Conservation (phyloP, 2,113 vertebrate genomes). For the Malurus melanocephalus region DNA sequence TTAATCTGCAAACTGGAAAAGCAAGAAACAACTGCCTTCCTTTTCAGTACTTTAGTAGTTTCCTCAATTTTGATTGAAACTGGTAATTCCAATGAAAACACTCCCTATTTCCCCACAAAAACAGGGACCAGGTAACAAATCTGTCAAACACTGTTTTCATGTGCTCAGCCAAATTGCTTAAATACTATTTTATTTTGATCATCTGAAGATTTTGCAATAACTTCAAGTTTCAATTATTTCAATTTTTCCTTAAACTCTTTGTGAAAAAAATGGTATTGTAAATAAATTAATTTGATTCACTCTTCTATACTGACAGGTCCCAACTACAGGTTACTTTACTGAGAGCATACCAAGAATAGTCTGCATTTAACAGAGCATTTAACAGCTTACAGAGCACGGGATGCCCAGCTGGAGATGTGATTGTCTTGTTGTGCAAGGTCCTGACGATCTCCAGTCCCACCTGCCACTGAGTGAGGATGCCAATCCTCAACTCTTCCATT, state of each 20-base stretch:
- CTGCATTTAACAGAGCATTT: background rate
- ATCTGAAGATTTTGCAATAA: background rate
- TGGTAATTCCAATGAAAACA: background rate
- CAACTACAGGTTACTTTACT: background rate
- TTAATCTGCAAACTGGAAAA: background rate
- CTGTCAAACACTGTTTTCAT: background rate
- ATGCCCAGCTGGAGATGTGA: no score
- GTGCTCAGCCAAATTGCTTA: background rate
- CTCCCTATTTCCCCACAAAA: background rate
- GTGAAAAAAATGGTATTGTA: background rate
- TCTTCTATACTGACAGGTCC: background rate
- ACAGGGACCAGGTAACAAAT: background rate
- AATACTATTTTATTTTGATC: background rate
- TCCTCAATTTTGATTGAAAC: background rate
- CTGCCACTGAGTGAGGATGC: accelerated
- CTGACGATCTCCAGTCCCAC: background rate
- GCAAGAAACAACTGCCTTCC: background rate
- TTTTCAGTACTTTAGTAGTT: background rate
- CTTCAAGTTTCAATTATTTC: background rate
- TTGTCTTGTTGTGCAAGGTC: accelerated
- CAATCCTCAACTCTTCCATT: background rate
- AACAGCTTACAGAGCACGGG: background rate
- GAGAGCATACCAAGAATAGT: background rate
- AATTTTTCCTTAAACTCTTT: background rate
- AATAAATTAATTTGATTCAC: background rate